phyloP scores from a whole-genome alignment of 1,140 invertebrate species.

The Zaprionus kolodkinae region DNA sequence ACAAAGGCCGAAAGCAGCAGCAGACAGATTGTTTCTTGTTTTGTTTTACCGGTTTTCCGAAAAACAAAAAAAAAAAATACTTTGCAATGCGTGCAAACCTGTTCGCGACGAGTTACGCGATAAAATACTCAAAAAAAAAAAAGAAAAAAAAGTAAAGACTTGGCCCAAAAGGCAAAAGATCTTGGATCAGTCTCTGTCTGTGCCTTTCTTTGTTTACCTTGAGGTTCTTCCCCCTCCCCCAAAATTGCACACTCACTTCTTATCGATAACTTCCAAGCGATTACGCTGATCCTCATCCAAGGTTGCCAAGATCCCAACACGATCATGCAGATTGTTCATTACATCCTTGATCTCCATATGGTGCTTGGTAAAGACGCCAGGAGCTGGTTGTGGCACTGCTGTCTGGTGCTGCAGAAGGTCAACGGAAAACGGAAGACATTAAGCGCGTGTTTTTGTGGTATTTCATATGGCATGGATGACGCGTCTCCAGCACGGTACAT shows the following conservation, averaged over 20 bases:
- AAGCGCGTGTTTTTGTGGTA: background rate
- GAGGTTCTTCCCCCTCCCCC: background rate
- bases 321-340: constrained; percentile 82
- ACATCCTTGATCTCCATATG: constrained; percentile 66
- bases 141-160: background rate
- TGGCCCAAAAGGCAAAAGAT: background rate
- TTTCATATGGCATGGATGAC: background rate
- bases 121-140: background rate
- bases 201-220: background rate
- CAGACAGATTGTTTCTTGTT: constrained; percentile 15
- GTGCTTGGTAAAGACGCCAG: background rate
- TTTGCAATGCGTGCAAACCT: constrained; percentile 32
- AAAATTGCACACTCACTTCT: constrained; percentile 84
- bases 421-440: constrained; percentile 5
- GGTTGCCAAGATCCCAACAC: constrained; percentile 82
- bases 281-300: constrained; percentile 84
- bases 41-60: constrained; percentile 44
- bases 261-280: constrained; percentile 84
- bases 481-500: background rate
- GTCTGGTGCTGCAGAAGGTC: constrained; percentile 7
- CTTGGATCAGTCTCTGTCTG: background rate
- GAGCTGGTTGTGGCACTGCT: background rate
- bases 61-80: background rate
- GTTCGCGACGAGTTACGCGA: constrained; percentile 16
- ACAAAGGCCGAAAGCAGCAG: background rate